Percentiles rank a stretch among this genome's conserved stretches.
phyloP scores from a whole-genome alignment of 2,113 vertebrate species.

The Tragelaphus scriptus region DNA sequence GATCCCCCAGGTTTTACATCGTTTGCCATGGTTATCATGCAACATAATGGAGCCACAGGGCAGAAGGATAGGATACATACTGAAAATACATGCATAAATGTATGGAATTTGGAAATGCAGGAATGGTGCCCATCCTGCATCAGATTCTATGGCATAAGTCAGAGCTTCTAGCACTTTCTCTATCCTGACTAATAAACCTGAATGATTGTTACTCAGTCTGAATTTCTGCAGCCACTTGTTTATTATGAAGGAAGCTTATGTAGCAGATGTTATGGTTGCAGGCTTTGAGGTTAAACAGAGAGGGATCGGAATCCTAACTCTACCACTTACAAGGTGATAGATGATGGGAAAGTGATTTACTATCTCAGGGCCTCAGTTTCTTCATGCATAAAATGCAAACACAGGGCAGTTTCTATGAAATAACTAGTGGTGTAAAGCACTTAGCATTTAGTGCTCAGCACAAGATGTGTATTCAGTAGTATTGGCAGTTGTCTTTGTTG shows the following conservation, averaged over 20 bases:
- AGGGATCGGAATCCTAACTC: background rate
- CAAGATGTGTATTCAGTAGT: background rate
- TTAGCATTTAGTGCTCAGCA: background rate
- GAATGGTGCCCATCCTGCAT: background rate
- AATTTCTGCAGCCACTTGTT: background rate
- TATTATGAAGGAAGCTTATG: background rate
- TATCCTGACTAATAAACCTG: background rate
- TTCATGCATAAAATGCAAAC: background rate
- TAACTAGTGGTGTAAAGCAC: background rate
- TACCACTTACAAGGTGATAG: background rate
- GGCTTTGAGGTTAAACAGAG: background rate
- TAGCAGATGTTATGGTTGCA: background rate
- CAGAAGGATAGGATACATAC: background rate
- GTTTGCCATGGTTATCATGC: background rate
- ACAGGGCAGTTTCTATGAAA: background rate
- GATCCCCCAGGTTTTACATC: background rate
- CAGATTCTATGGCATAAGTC: background rate
- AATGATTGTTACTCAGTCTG: background rate
- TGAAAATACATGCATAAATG: background rate
- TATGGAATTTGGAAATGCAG: background rate
- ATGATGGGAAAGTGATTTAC: background rate
- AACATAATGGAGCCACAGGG: no score
- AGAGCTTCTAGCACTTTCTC: background rate
- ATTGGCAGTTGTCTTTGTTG: background rate
- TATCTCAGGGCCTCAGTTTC: background rate